Conservation (phyloP, 2,113 vertebrate genomes). For the Sinocyclocheilus anophthalmus region DNA sequence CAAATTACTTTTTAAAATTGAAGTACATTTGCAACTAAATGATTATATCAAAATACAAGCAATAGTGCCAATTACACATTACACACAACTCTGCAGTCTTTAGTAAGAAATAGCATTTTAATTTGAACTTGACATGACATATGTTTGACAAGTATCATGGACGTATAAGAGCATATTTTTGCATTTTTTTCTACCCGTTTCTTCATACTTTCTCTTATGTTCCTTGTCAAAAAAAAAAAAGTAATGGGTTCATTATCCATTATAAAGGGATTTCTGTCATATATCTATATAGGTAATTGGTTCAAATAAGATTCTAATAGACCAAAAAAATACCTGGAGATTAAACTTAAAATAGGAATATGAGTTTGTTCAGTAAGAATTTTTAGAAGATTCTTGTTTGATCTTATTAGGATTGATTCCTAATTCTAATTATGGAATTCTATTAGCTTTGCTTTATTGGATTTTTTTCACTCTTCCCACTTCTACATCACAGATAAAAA, state of each 20-base stretch:
- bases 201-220: not conserved
- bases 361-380: not conserved
- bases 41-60: not conserved
- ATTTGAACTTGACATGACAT: conserved; percentile 1
- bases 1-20: conserved; percentile 1
- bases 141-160: not conserved
- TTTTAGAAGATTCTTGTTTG: not conserved
- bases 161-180: not conserved
- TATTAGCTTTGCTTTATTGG: not conserved
- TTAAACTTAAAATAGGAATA: not conserved
- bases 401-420: not conserved
- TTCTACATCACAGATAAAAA: not conserved
- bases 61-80: not conserved
- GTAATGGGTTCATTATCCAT: not conserved
- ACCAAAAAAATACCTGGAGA: not conserved
- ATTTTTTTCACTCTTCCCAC: not conserved
- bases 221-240: not conserved
- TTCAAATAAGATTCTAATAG: not conserved
- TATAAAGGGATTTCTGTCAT: not conserved
- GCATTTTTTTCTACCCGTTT: not conserved
- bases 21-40: not conserved
- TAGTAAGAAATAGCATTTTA: not conserved
- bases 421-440: not conserved
- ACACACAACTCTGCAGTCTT: not conserved
- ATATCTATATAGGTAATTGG: not conserved